Conservation (phyloP, 2,888 invertebrate species). For the Melolontha melolontha region DNA sequence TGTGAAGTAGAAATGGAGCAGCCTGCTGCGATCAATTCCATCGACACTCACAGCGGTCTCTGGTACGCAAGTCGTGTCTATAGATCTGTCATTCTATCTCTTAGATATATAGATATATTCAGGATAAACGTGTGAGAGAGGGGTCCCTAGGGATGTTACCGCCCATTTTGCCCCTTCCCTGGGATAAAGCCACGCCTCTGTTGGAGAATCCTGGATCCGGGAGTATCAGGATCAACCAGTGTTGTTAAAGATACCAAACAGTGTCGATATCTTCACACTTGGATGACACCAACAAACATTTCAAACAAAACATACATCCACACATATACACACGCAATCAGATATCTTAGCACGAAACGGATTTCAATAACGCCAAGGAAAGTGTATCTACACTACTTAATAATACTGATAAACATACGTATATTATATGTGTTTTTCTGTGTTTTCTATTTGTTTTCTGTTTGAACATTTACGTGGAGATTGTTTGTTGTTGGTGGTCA, state of each 20-base stretch:
- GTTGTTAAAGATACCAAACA: conserved; percentile 48
- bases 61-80: conserved; percentile 25
- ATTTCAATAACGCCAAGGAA: too few relatives aligned
- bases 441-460: not conserved
- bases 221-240: conserved; percentile 54
- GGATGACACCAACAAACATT: conserved; percentile 16
- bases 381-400: too few relatives aligned
- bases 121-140: conserved; percentile 51
- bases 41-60: conserved; percentile 8
- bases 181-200: conserved; percentile 60
- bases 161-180: conserved; percentile 71
- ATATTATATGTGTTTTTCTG: conserved; percentile 1
- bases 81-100: conserved; percentile 48
- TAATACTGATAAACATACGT: not conserved
- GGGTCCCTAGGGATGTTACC: conserved; percentile 70
- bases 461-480: not conserved
- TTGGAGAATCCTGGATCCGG: conserved; percentile 57
- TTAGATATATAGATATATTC: conserved; percentile 47
- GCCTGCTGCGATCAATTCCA: conserved; percentile 8
- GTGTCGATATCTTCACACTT: conserved; percentile 34
- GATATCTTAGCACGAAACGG: not conserved
- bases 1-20: conserved; percentile 9
- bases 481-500: not conserved
- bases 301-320: conserved; percentile 1
- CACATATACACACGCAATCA: not conserved